phyloP scores from a whole-genome alignment of 2,113 vertebrate species.

The Argyrosomus japonicus region DNA sequence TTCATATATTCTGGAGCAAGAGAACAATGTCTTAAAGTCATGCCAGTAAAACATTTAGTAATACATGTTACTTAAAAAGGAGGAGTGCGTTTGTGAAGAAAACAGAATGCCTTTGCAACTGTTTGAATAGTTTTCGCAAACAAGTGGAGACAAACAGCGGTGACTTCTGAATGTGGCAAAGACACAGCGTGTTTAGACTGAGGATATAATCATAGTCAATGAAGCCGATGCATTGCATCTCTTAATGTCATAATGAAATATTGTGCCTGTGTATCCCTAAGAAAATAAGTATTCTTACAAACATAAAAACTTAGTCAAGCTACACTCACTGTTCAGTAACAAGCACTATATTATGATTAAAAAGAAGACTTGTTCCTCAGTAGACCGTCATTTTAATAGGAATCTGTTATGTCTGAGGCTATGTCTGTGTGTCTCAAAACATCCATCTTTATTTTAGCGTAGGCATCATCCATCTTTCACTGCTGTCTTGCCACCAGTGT shows the following conservation, averaged over 20 bases:
- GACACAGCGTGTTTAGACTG: not conserved
- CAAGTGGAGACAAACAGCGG: not conserved
- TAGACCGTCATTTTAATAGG: no score
- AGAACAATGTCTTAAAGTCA: not conserved
- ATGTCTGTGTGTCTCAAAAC: not conserved
- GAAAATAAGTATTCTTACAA: not conserved
- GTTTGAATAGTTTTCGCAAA: not conserved
- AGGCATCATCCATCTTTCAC: conserved; percentile 20
- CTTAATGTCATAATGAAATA: conserved; percentile 1
- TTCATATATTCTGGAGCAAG: not conserved
- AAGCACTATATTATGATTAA: not conserved
- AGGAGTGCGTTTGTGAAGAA: not conserved
- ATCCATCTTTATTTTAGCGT: not conserved
- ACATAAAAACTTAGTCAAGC: not conserved
- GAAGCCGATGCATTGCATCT: not conserved
- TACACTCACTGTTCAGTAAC: not conserved
- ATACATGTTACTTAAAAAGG: not conserved
- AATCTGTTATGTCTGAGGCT: not conserved
- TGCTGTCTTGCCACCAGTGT: conserved; percentile 10
- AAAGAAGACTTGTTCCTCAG: not conserved
- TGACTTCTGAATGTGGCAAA: not conserved
- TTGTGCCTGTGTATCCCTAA: not conserved
- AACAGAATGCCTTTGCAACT: not conserved
- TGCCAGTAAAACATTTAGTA: not conserved
- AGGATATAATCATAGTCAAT: not conserved